These are phyloP conservation scores for Apocrypta bakeri DNA, from an alignment of 1,140 invertebrate genomes.

Conservation along the genomic window DNA sequence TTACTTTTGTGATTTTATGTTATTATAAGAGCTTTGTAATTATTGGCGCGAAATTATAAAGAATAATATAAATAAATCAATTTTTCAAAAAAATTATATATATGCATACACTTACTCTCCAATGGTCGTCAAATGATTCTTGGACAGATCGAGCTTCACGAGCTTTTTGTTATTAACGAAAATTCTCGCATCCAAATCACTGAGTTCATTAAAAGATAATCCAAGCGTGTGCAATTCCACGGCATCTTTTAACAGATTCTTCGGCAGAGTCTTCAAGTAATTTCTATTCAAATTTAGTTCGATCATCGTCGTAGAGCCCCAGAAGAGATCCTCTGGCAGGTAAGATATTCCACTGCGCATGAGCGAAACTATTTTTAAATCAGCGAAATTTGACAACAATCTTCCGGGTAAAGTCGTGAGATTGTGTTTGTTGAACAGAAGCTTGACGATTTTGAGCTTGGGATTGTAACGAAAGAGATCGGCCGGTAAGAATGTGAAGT, in stretches of 20 bases:
- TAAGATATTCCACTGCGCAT: not conserved
- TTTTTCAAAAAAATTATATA: no score
- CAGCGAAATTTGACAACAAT: not conserved
- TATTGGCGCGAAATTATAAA: no score
- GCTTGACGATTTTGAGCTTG: conserved; percentile 15
- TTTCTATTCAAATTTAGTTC: conserved; percentile 33
- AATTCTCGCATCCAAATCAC: not conserved
- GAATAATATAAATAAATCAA: no score
- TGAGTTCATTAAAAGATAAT: conserved; percentile 12
- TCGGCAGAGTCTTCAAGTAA: not conserved
- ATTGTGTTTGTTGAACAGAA: conserved; percentile 17
- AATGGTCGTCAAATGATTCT: conserved; percentile 26
- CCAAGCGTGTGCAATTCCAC: not conserved
- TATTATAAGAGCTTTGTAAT: no score
- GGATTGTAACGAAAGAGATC: conserved; percentile 10
- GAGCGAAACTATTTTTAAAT: conserved; percentile 1
- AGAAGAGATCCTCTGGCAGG: conserved; percentile 22
- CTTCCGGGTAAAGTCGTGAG: not conserved
- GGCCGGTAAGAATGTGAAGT: conserved; percentile 5
- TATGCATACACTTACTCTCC: conserved; percentile 41
- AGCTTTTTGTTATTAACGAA: conserved; percentile 3
- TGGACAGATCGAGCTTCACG: conserved; percentile 31
- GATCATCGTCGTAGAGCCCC: not conserved
- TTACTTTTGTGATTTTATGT: no score
- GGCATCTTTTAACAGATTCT: not conserved